phyloP scores from a whole-genome alignment of 2,113 vertebrate genomes.

The Ochotona curzoniae region DNA sequence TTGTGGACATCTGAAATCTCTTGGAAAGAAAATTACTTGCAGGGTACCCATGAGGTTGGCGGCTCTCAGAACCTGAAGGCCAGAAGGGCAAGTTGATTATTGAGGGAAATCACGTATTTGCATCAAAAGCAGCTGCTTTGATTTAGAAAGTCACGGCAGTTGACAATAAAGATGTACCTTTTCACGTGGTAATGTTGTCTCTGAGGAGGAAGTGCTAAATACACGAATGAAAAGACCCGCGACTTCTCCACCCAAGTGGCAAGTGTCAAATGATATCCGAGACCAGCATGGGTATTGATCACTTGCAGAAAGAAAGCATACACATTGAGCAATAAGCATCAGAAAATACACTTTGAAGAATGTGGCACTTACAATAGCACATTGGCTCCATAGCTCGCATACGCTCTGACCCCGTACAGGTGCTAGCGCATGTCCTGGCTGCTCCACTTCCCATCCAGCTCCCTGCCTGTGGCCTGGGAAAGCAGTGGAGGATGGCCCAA shows the following conservation, averaged over 20 bases:
- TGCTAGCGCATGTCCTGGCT: too few relatives aligned
- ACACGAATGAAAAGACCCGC: background rate
- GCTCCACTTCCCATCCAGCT: too few relatives aligned
- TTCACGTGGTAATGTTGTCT: background rate
- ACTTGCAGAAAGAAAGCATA: background rate
- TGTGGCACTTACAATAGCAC: background rate
- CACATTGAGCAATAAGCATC: background rate
- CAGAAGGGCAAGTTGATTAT: background rate
- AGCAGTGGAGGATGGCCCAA: too few relatives aligned
- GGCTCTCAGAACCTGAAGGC: background rate
- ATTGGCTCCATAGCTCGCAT: too few relatives aligned
- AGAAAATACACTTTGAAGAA: conserved; percentile 6
- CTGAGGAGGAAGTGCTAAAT: background rate
- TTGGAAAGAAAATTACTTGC: background rate
- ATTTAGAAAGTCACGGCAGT: background rate
- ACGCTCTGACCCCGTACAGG: too few relatives aligned
- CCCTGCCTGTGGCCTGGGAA: too few relatives aligned
- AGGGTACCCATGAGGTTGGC: too few relatives aligned
- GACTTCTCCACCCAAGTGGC: background rate
- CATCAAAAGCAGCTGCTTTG: background rate
- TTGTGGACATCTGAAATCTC: background rate
- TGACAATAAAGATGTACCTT: background rate
- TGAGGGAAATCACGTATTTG: background rate
- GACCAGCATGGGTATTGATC: background rate
- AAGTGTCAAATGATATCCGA: background rate